Conservation (phyloP, 2,888 invertebrate genomes). For the Conomelus anceps region DNA sequence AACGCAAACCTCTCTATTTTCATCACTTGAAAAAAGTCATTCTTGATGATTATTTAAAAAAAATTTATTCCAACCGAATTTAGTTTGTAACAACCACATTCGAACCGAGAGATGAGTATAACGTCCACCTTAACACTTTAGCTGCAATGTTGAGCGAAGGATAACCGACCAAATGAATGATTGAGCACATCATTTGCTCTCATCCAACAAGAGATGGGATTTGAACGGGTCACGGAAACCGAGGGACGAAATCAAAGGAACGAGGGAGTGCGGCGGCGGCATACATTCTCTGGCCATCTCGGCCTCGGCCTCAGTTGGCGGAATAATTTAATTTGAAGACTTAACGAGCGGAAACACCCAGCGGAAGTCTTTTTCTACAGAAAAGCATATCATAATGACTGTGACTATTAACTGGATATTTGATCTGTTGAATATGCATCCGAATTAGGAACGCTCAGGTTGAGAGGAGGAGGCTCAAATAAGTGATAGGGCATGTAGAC, state of each 20-base stretch:
- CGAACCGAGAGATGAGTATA: too few species aligned
- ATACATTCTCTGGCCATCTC: background rate
- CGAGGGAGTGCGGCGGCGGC: background rate
- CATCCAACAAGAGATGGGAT: background rate
- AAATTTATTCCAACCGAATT: too few species aligned
- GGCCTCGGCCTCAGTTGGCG: background rate
- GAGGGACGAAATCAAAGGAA: background rate
- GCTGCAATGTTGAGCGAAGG: background rate
- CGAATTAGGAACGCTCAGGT: background rate
- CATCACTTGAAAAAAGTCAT: too few species aligned
- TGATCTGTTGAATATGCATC: background rate
- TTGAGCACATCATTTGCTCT: background rate
- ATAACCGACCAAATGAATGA: background rate
- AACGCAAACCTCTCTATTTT: too few species aligned
- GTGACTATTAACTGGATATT: background rate
- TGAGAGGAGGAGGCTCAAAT: background rate
- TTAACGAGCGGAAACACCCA: background rate
- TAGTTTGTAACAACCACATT: too few species aligned
- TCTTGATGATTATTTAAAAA: too few species aligned
- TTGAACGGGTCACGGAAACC: background rate
- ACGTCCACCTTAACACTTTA: background rate
- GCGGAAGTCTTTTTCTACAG: background rate
- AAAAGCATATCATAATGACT: background rate
- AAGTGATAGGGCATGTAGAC: background rate
- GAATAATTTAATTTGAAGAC: background rate